phyloP scores from a whole-genome alignment of 2,113 vertebrate genomes.

The Anolis carolinensis region DNA sequence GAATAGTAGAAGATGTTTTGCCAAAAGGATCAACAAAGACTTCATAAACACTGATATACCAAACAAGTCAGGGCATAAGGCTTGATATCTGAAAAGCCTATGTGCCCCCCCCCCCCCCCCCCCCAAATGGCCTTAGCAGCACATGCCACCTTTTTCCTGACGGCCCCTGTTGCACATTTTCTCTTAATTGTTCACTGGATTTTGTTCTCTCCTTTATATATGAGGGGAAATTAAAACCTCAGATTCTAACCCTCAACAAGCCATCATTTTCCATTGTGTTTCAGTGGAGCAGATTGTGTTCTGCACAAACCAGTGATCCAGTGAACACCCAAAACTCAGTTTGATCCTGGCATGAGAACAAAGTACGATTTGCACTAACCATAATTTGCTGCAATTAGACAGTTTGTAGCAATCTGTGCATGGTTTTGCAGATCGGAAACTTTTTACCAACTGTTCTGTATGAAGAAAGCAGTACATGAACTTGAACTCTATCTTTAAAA shows the following conservation, averaged over 20 bases:
- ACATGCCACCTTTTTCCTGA: background rate
- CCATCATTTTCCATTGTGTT: background rate
- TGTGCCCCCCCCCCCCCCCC: too few species aligned
- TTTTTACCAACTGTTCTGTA: background rate
- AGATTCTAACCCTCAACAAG: background rate
- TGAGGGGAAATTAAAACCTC: background rate
- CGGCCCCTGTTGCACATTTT: background rate
- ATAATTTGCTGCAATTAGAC: background rate
- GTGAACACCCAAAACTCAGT: too few species aligned
- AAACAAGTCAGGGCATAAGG: background rate
- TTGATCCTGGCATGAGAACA: background rate
- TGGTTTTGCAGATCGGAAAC: background rate
- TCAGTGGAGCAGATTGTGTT: too few species aligned
- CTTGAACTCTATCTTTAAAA: background rate
- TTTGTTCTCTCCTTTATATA: background rate
- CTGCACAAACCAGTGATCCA: background rate
- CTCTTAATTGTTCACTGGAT: background rate
- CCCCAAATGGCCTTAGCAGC: background rate
- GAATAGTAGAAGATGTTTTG: background rate
- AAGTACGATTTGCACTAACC: background rate
- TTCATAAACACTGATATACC: background rate
- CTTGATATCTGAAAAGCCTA: background rate
- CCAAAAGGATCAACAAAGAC: background rate
- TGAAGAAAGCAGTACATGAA: background rate
- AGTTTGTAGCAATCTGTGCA: background rate